These are phyloP conservation scores for Idaea aversata DNA, from an alignment of 2,888 invertebrate genomes.

Conservation along the genomic window DNA sequence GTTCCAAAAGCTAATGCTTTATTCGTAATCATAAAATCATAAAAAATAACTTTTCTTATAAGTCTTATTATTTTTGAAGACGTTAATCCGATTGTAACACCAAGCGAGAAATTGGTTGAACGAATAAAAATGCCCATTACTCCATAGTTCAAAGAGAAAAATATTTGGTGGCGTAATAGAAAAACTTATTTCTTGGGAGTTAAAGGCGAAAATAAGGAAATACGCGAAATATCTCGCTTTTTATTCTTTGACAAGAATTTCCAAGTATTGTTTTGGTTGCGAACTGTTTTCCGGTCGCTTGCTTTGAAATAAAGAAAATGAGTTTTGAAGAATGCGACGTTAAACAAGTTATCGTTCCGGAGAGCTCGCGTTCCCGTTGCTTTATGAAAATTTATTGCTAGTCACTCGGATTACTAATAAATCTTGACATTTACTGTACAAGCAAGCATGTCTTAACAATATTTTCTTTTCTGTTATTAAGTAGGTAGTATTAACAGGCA, in stretches of 20 bases:
- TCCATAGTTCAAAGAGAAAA: slow-evolving; percentile 30
- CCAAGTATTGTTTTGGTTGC: slow-evolving; percentile 31
- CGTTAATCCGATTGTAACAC: not conserved
- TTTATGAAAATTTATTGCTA: not conserved
- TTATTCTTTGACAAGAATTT: slow-evolving; percentile 29
- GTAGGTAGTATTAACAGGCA: not conserved
- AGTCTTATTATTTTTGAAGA: not conserved
- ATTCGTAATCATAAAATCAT: not conserved
- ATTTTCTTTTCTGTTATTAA: not conserved
- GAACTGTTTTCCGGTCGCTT: slow-evolving; percentile 30
- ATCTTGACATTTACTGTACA: not conserved
- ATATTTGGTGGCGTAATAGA: slow-evolving; percentile 27
- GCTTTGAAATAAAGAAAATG: slow-evolving; percentile 32
- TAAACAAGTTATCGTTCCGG: slow-evolving; percentile 25
- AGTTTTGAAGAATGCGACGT: slow-evolving; percentile 28
- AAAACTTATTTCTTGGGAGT: slow-evolving; percentile 30
- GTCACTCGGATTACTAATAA: not conserved
- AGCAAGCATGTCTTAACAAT: not conserved
- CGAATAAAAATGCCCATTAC: slow-evolving; percentile 28
- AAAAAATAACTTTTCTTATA: not conserved
- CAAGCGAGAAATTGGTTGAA: not conserved
- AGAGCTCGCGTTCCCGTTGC: slow-evolving; percentile 9
- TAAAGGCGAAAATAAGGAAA: slow-evolving; percentile 31
- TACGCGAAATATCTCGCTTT: slow-evolving; percentile 20
- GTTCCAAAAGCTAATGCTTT: too few species aligned